Evolutionary conservation across 2,888 invertebrate species (phyloP).

Genomic region (Temnothorax ravouxi): DNA sequence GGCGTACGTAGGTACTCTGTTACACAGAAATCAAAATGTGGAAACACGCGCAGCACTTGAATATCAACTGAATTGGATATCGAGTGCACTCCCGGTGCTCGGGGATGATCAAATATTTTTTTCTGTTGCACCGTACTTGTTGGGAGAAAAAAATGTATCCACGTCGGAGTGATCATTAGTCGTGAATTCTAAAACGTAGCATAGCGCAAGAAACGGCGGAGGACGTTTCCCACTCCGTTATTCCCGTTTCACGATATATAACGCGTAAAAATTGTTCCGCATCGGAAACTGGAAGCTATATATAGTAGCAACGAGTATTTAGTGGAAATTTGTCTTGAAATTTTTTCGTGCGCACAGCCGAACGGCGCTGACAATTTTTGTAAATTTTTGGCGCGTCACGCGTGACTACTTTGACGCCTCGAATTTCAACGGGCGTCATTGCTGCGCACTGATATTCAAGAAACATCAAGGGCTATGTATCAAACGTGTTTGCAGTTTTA

Average conservation of each 20-base stretch:
- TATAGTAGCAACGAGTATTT: conserved; percentile 36
- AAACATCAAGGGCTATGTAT: conserved; percentile 56
- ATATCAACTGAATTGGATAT: conserved; percentile 78
- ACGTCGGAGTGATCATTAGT: conserved; percentile 73
- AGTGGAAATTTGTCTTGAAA: conserved; percentile 53
- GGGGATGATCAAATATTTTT: conserved; percentile 77
- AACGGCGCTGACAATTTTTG: conserved; percentile 56
- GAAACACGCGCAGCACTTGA: conserved; percentile 76
- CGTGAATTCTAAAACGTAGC: conserved; percentile 64
- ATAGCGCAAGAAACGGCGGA: conserved; percentile 45
- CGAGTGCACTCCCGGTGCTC: conserved; percentile 70
- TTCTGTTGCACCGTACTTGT: conserved; percentile 71
- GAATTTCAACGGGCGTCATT: conserved; percentile 57
- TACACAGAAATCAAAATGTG: conserved; percentile 77
- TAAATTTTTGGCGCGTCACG: conserved; percentile 57
- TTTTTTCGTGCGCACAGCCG: conserved; percentile 39
- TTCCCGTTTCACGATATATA: conserved; percentile 15
- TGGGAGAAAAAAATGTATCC: conserved; percentile 68
- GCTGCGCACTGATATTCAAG: conserved; percentile 54
- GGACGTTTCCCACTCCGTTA: conserved; percentile 8
- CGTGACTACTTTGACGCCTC: conserved; percentile 58
- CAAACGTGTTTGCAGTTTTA: conserved; percentile 37
- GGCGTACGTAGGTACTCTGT: conserved; percentile 62
- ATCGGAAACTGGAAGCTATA: not conserved
- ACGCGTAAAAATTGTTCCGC: conserved; percentile 34